phyloP scores from a whole-genome alignment of 2,797 vertebrate species.

The Perodicticus potto region DNA sequence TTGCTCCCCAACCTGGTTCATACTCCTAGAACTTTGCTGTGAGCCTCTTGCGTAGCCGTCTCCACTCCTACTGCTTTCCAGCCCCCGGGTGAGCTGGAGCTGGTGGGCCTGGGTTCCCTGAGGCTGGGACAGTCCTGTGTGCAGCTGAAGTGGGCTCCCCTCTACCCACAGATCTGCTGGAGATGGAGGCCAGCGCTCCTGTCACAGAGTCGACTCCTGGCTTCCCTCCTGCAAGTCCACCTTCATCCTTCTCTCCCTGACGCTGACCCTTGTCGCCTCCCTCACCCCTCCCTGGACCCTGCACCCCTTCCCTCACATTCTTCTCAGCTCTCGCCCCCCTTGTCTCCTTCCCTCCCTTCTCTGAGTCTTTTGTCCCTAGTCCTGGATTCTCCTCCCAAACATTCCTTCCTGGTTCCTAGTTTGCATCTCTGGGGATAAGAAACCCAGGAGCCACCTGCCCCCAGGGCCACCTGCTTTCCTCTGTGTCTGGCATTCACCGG shows the following conservation, averaged over 20 bases:
- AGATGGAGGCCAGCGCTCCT: too few species aligned
- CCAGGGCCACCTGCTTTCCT: background rate
- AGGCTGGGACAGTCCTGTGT: background rate
- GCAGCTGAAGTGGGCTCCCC: background rate
- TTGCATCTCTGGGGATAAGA: background rate
- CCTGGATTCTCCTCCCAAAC: background rate
- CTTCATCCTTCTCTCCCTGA: too few species aligned
- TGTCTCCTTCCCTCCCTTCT: background rate
- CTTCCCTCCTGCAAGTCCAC: too few species aligned
- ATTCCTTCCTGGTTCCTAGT: background rate
- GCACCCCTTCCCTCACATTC: background rate
- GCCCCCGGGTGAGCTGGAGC: too few species aligned
- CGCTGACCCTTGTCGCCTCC: too few species aligned
- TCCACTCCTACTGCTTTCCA: too few species aligned
- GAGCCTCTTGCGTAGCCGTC: too few species aligned
- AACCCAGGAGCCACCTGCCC: background rate
- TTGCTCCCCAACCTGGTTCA: too few species aligned
- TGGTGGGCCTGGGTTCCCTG: too few species aligned
- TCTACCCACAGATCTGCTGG: background rate
- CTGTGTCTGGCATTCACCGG: background rate
- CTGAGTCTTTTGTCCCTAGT: too few species aligned
- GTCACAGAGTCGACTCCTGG: too few species aligned
- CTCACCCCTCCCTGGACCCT: background rate
- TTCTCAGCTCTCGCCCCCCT: fast-evolving
- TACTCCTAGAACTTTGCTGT: too few species aligned